These are phyloP conservation scores for Lycaena phlaeas DNA, from an alignment of 2,888 invertebrate species.

Conservation along the genomic window DNA sequence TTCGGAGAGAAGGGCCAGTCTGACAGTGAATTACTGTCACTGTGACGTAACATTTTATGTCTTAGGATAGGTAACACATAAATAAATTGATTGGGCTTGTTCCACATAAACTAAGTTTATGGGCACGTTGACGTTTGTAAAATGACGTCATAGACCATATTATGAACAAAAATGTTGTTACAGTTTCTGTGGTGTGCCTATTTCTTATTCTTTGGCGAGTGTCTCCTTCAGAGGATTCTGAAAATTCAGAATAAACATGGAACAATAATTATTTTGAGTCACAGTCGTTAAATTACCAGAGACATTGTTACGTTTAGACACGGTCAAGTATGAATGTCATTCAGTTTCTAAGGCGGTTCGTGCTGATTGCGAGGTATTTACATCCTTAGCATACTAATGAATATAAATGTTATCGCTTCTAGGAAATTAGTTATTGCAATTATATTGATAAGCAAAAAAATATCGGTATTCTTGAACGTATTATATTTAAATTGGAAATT, in stretches of 20 bases:
- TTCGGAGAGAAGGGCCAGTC: too few relatives aligned
- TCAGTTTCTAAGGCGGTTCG: slow-evolving; percentile 14
- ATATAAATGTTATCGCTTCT: slow-evolving; percentile 9
- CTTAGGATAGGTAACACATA: too few relatives aligned
- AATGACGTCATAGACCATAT: too few relatives aligned
- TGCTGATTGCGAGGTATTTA: slow-evolving; percentile 10
- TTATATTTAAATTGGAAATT: too few relatives aligned
- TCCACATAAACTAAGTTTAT: too few relatives aligned
- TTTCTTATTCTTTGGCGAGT: slow-evolving; percentile 24
- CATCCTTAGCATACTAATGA: slow-evolving; percentile 42
- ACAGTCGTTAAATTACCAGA: slow-evolving; percentile 32
- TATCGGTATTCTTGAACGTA: neutral
- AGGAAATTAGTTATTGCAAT: neutral
- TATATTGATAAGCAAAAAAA: too few relatives aligned
- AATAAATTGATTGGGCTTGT: too few relatives aligned
- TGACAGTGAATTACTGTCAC: too few relatives aligned
- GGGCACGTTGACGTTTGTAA: too few relatives aligned
- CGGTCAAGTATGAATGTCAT: slow-evolving; percentile 61
- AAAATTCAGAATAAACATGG: slow-evolving; percentile 30
- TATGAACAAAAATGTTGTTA: too few relatives aligned
- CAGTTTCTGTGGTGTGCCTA: slow-evolving; percentile 10
- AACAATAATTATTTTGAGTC: slow-evolving; percentile 28
- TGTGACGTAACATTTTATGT: too few relatives aligned
- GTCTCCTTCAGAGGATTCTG: slow-evolving; percentile 35
- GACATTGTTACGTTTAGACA: slow-evolving; percentile 48